Evolutionary conservation across 2,888 invertebrate species (phyloP).

Genomic region (Chymomyza caudatula): DNA sequence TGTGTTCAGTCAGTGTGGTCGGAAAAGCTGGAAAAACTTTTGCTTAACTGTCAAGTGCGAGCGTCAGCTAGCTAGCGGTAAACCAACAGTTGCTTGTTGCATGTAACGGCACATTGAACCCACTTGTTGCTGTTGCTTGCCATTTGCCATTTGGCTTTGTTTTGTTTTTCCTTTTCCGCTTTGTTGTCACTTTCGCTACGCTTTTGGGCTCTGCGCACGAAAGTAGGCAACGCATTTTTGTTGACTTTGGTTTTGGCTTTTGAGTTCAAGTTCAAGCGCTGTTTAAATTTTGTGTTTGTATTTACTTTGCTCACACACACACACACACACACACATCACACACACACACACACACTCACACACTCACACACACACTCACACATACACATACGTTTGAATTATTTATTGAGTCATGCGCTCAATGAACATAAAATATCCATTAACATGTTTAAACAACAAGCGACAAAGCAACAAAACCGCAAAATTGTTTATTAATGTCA

Average conservation of each 20-base stretch:
- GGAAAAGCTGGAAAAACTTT: neutral
- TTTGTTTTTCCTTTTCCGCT: neutral
- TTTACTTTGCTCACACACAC: neutral
- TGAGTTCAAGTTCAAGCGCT: neutral
- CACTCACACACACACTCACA: neutral
- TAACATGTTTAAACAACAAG: conserved; percentile 32
- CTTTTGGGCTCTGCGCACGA: neutral
- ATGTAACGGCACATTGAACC: neutral
- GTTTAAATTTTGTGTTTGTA: conserved; percentile 24
- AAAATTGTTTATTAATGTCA: neutral
- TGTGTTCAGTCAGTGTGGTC: neutral
- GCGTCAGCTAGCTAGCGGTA: neutral
- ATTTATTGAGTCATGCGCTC: conserved; percentile 25
- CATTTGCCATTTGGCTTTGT: neutral
- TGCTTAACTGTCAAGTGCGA: neutral
- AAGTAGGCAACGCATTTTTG: conserved; percentile 15
- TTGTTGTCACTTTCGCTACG: neutral
- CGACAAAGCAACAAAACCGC: neutral
- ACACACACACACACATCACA: neutral
- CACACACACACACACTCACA: neutral
- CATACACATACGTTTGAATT: neutral
- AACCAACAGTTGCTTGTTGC: neutral
- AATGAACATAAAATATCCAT: conserved; percentile 37
- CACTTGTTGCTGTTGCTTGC: neutral
- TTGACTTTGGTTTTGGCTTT: conserved; percentile 18